Evolutionary conservation across 2,888 invertebrate species (phyloP).

Genomic region (Eupithecia insigniata): DNA sequence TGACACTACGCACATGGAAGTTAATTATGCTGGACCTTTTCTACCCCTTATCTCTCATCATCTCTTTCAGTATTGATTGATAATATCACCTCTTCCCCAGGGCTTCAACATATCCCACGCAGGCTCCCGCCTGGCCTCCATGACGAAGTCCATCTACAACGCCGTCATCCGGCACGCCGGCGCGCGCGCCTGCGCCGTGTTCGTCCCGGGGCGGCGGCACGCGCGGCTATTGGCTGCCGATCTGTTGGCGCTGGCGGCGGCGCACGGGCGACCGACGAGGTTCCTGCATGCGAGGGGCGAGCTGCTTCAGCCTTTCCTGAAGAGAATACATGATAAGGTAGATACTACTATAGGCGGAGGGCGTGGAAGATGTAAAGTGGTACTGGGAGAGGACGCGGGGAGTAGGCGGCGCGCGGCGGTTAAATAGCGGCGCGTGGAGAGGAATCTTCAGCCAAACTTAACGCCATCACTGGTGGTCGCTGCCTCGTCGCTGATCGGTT

Average conservation of each 20-base stretch:
- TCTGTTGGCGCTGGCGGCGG: conserved; percentile 95
- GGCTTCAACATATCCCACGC: conserved; percentile 99
- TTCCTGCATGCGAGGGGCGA: conserved; percentile 95
- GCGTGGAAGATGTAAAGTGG: background rate
- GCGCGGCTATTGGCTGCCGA: conserved; percentile 98
- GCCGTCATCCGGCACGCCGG: conserved; percentile 93
- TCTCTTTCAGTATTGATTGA: background rate
- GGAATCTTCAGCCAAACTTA: too few relatives aligned
- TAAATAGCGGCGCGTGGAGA: background rate
- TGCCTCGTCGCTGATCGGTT: too few relatives aligned
- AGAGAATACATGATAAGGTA: conserved; percentile 94
- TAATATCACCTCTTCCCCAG: conserved; percentile 62
- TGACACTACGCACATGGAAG: too few relatives aligned
- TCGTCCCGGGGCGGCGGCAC: conserved; percentile 94
- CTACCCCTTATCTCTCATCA: too few relatives aligned
- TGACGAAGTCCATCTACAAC: conserved; percentile 99
- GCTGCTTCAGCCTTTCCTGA: conserved; percentile 94
- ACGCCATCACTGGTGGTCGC: too few relatives aligned
- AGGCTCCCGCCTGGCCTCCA: conserved; percentile 96
- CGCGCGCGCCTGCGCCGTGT: conserved; percentile 93
- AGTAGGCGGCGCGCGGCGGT: background rate
- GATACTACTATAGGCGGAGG: background rate
- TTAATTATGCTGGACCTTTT: too few relatives aligned
- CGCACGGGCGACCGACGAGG: conserved; percentile 92
- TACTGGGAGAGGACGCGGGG: background rate